Evolutionary conservation across 23 tunicate genomes (phyloP).

Genomic region (Trididemnum clinides): DNA sequence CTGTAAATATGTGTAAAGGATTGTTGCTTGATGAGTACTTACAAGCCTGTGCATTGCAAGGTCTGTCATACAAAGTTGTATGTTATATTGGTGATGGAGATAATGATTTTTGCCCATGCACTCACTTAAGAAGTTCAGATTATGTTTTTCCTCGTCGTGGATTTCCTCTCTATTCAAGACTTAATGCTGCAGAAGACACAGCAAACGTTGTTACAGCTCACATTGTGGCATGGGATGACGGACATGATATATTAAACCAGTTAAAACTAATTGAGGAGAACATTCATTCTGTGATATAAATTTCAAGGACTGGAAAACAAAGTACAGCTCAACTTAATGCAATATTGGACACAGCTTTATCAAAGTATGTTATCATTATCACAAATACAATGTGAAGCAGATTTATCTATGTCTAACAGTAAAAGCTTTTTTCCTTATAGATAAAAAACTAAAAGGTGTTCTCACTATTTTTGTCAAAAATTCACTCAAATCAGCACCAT

Average conservation of each 20-base stretch:
- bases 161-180: not conserved
- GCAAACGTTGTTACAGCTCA: not conserved
- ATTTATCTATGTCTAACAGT: no score
- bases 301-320: no score
- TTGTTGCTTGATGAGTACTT: slow-evolving; percentile 5
- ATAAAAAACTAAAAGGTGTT: no score
- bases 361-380: no score
- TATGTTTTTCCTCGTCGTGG: slow-evolving; percentile 46
- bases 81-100: slow-evolving; percentile 65
- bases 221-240: not conserved
- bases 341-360: no score
- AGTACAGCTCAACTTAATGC: no score
- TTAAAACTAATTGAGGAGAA: no score
- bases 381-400: no score
- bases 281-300: no score
- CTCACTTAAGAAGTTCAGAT: not conserved
- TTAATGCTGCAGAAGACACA: not conserved
- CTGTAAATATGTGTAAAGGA: slow-evolving; percentile 62
- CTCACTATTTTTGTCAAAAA: no score
- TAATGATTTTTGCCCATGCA: slow-evolving; percentile 60
- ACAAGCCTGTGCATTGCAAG: not conserved
- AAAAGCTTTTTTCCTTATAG: no score
- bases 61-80: slow-evolving; percentile 6
- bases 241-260: not conserved
- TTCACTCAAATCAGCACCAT: no score